These are phyloP conservation scores for Aphelenchoides fujianensis DNA, from an alignment of 1,140 invertebrate species.

Conservation along the genomic window DNA sequence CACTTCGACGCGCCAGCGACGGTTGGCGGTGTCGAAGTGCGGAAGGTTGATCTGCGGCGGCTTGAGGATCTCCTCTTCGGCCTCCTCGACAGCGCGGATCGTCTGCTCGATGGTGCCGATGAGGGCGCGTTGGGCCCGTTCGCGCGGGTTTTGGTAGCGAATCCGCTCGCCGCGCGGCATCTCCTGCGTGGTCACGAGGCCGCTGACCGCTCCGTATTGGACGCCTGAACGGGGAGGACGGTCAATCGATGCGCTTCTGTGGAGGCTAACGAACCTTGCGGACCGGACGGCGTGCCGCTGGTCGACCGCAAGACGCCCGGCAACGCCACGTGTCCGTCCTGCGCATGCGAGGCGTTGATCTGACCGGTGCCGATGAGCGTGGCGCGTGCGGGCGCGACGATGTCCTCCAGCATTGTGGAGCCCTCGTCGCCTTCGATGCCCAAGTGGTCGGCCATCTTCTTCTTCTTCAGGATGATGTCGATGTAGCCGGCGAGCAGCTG, in stretches of 20 bases:
- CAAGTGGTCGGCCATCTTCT: slow-evolving; percentile 91
- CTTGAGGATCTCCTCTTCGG: slow-evolving; percentile 69
- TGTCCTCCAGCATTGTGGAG: slow-evolving; percentile 96
- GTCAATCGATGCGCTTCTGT: slow-evolving; percentile 72
- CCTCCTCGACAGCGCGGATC: slow-evolving; percentile 77
- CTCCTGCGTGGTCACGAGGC: slow-evolving; percentile 80
- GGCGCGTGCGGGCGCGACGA: slow-evolving; percentile 82
- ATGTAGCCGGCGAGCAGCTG: slow-evolving; percentile 98
- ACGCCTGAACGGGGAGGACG: slow-evolving; percentile 74
- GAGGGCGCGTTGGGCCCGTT: slow-evolving; percentile 84
- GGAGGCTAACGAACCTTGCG: slow-evolving; percentile 18
- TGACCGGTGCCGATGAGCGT: slow-evolving; percentile 62
- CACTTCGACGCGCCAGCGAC: slow-evolving; percentile 76
- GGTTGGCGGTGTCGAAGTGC: slow-evolving; percentile 43
- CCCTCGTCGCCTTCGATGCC: slow-evolving; percentile 98
- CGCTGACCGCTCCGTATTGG: slow-evolving; percentile 82
- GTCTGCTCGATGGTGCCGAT: slow-evolving; percentile 81
- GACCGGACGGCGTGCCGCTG: slow-evolving; percentile 70
- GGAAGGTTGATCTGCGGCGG: slow-evolving; percentile 60
- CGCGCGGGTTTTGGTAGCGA: slow-evolving; percentile 76
- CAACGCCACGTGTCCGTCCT: slow-evolving; percentile 81
- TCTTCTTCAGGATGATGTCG: slow-evolving; percentile 97
- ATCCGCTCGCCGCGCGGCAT: slow-evolving; percentile 80
- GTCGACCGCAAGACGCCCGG: slow-evolving; percentile 82
- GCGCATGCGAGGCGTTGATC: slow-evolving; percentile 62